phyloP scores from a whole-genome alignment of 2,888 invertebrate genomes.

The Argynnis bischoffii region DNA sequence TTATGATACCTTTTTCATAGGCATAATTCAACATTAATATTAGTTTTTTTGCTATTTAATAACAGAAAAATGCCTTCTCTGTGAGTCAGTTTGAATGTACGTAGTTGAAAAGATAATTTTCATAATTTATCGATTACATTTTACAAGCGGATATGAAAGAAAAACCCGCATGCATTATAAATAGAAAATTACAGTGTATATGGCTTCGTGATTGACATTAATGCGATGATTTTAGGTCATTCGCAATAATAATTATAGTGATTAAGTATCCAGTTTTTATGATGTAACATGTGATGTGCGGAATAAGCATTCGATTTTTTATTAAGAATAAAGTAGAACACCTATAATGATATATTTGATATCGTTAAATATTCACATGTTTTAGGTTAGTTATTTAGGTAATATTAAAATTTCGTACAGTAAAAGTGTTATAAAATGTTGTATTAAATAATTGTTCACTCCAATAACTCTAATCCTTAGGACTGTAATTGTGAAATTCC shows the following conservation, averaged over 20 bases:
- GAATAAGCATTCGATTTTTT: neutral
- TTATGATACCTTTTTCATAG: too few species aligned
- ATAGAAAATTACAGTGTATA: constrained; percentile 23
- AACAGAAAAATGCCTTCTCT: too few species aligned
- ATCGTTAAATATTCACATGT: too few species aligned
- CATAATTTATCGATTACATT: constrained; percentile 7
- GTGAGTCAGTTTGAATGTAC: too few species aligned
- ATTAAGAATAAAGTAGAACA: neutral
- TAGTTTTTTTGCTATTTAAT: too few species aligned
- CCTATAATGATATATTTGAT: neutral
- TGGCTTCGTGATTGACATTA: constrained; percentile 31
- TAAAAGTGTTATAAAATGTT: too few species aligned
- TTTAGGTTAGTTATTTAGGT: too few species aligned
- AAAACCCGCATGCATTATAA: constrained; percentile 9
- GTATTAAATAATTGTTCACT: too few species aligned
- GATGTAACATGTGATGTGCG: constrained; percentile 19
- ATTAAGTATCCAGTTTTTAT: constrained; percentile 10
- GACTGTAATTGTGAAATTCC: too few species aligned
- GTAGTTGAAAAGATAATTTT: constrained; percentile 10
- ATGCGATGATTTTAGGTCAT: constrained; percentile 29
- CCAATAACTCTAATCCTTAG: too few species aligned
- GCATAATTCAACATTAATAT: too few species aligned
- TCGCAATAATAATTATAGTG: constrained; percentile 27
- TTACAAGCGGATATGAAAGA: constrained; percentile 14
- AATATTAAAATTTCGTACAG: too few species aligned